Evolutionary conservation across 2,113 vertebrate species (phyloP), one percentile per base, ranked within the genome.

Genomic region (Eulemur macaco): DNA sequence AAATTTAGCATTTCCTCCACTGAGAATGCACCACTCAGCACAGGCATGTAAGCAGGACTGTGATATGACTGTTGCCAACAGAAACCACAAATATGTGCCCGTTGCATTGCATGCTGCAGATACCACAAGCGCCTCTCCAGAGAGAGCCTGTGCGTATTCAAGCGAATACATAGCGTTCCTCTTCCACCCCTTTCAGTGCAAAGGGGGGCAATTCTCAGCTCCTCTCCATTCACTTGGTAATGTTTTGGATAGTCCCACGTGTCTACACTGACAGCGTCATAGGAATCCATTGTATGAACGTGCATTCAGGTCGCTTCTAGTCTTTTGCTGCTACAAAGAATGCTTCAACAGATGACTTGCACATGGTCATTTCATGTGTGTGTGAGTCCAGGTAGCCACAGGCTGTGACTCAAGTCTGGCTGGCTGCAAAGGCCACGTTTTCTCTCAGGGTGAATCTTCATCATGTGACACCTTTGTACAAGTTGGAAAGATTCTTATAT

Each of bases 31-130:
- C 34, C 17, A 5, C 17, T 27, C 50, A 6, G 13, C 31, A 64
- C 17, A 0, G 18, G 8, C 0, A 0, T 20, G 9, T 7, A 20
- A 6, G 10, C n/a, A 15, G 74, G 10, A 21, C 21, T 31, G 27
- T 76, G 18, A 76, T 2, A 3, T 4, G 86, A 25, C 74, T 81
- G 15, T 39, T 12, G 45, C 71, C 68, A 12, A 2, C 1, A 13
- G 58, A 50, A 54, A 56, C 52, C 8, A 1, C 71, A 47, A 80
- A 47, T 9, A 20, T 14, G 20, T 15, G 37, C 29, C n/a, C 1
- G 14, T 37, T 27, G 5, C 0, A 1, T 74, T 54, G 60, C 52
- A 37, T 1, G 45, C 25, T 15, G 6, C 31, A 31, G 27, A 9
- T 23, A 4, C 64, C 0, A 8, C 20, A 23, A 50, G 31, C 50